Base-by-base conservation (phyloP, 1,140 invertebrate species). In the Leptinotarsa texana region DNA sequence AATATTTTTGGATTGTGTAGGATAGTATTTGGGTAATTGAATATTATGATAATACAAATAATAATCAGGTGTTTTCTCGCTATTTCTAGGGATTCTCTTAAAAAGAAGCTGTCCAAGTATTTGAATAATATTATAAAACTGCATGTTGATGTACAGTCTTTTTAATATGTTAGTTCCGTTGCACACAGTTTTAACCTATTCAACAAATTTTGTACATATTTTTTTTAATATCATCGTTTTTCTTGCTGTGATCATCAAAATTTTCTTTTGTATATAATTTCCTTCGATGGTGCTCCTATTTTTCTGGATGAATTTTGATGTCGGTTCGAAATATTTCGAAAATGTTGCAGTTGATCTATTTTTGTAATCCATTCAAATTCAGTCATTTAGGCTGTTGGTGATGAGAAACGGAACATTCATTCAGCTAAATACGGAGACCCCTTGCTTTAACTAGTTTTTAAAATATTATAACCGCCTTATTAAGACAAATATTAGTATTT, bases 1-100 rank as follows among this genome's bases (percentile, higher is more conserved):
- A 78, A 81, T 83, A 84, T 84, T 84, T 84, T 84, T 84, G 81
- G 83, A 84, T 84, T 82, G 82, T 80, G 79, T 84, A 84, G 83
- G 77, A 73, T 83, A 82, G 79, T 75, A 78, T 80, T 78, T 79
- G 77, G 51, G 51, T 57, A 57, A 57, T 57, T n/a, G n/a, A 57
- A 57, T 57, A 57, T 57, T 17, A 74, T 68, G 74, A 74, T 76
- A 78, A 75, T 76, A 77, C 63, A 75, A 80, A 71, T 80, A 81
- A 77, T 82, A 80, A 79, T 82, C 78, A 78, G 78, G 80, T 78
- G 80, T 81, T 80, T 81, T 76, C 72, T 76, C 75, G 27, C 49
- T 75, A 57, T 21, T n/a, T 33, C 17, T 62, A 17, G 13, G 21
- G 27, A 18, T 72, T 68, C 73, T 70, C 27, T 68, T 62, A 2